phyloP scores from a whole-genome alignment of 2,888 invertebrate species.

The Euproctis similis region DNA sequence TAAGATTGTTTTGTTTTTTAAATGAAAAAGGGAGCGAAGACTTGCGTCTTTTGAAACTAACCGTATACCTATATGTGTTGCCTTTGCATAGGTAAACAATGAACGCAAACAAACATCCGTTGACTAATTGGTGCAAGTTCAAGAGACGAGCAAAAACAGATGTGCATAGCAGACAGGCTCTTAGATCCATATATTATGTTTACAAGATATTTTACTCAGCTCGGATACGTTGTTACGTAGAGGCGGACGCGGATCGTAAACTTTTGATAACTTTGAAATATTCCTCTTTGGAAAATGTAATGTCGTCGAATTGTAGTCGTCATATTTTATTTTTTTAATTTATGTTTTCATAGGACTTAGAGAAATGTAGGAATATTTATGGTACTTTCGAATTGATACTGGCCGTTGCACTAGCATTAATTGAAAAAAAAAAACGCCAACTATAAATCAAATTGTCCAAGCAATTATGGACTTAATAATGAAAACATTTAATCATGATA shows the following conservation, averaged over 20 bases:
- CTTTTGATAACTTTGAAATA: slow-evolving; percentile 4
- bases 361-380: too few species aligned
- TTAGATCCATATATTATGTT: slow-evolving; percentile 39
- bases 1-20: too few species aligned
- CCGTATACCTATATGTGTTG: not conserved
- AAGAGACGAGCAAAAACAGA: slow-evolving; percentile 39
- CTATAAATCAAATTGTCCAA: too few species aligned
- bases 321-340: not conserved
- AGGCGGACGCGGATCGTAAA: slow-evolving; percentile 6
- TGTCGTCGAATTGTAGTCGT: not conserved
- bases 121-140: slow-evolving; percentile 34
- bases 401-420: too few species aligned
- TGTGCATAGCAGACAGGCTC: slow-evolving; percentile 28
- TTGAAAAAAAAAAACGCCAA: too few species aligned
- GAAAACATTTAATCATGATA: too few species aligned
- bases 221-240: slow-evolving; percentile 7
- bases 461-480: too few species aligned
- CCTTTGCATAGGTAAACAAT: slow-evolving; percentile 27
- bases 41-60: not conserved
- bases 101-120: slow-evolving; percentile 55
- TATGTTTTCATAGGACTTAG: too few species aligned
- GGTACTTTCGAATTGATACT: too few species aligned
- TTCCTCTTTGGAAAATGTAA: slow-evolving; percentile 1
- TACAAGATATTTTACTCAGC: slow-evolving; percentile 30
- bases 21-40: too few species aligned